Percentiles rank a stretch among this genome's conserved stretches.
phyloP scores from a whole-genome alignment of 2,113 vertebrate genomes.

The Halichoerus grypus region DNA sequence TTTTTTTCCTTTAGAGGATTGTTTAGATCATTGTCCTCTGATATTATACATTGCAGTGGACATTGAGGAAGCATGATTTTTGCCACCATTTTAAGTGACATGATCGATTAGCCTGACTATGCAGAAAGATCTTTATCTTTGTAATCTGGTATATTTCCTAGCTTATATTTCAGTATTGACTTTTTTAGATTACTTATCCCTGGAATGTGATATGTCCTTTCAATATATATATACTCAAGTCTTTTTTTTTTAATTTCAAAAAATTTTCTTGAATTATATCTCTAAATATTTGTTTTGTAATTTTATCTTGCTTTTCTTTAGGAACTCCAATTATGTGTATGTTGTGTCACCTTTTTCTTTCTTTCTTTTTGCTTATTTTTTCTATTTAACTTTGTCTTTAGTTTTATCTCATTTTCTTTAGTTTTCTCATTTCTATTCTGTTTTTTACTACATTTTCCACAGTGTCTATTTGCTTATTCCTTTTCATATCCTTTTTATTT shows the following conservation, averaged over 20 bases:
- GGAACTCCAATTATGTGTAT: neutral
- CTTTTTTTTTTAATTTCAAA: neutral
- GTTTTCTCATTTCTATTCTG: neutral
- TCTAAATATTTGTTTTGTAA: neutral
- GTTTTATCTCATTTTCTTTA: neutral
- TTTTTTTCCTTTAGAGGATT: neutral
- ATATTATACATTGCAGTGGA: neutral
- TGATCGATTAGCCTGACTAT: neutral
- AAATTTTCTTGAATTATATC: neutral
- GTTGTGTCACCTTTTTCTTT: neutral
- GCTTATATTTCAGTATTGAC: neutral
- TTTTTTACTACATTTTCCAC: neutral
- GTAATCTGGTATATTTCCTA: neutral
- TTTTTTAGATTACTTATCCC: neutral
- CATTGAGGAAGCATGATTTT: neutral
- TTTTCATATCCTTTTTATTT: neutral
- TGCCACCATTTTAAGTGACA: neutral
- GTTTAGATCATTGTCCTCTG: neutral
- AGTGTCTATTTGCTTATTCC: neutral
- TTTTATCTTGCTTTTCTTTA: neutral
- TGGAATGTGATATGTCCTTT: neutral
- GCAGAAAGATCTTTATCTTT: neutral
- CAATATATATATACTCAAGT: neutral
- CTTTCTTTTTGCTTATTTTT: neutral
- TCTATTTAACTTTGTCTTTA: neutral